Percentiles rank a stretch among this genome's conserved stretches.
phyloP scores from a whole-genome alignment of 2,888 invertebrate genomes.

The Mechanitis mazaeus region DNA sequence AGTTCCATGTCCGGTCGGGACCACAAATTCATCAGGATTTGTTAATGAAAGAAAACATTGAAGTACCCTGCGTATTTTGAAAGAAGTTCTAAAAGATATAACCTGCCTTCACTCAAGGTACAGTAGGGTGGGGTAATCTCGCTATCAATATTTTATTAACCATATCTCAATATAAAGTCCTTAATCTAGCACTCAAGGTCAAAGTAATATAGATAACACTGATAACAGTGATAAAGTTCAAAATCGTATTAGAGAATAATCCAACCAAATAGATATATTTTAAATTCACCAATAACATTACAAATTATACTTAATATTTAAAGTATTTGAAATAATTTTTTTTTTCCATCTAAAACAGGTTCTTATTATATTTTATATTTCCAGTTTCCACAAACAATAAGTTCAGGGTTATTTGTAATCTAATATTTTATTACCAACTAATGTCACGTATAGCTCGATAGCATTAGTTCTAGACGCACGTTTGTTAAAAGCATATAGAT shows the following conservation, averaged over 20 bases:
- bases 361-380: neutral
- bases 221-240: neutral
- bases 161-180: neutral
- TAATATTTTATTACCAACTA: neutral
- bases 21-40: no score
- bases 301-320: neutral
- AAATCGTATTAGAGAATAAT: neutral
- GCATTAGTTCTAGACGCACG: no score
- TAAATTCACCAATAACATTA: neutral
- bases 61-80: no score
- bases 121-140: no score
- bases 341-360: no score
- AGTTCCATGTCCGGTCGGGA: no score
- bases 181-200: neutral
- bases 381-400: neutral
- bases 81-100: no score
- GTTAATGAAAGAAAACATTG: no score
- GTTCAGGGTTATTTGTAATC: neutral
- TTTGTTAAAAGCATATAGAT: no score
- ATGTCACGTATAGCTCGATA: conserved; percentile 1
- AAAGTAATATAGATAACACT: conserved; percentile 1
- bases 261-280: neutral
- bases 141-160: neutral
- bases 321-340: no score
- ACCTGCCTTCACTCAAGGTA: no score